These are phyloP conservation scores for Zaprionus taronus DNA, from an alignment of 1,140 invertebrate genomes.

Conservation along the genomic window DNA sequence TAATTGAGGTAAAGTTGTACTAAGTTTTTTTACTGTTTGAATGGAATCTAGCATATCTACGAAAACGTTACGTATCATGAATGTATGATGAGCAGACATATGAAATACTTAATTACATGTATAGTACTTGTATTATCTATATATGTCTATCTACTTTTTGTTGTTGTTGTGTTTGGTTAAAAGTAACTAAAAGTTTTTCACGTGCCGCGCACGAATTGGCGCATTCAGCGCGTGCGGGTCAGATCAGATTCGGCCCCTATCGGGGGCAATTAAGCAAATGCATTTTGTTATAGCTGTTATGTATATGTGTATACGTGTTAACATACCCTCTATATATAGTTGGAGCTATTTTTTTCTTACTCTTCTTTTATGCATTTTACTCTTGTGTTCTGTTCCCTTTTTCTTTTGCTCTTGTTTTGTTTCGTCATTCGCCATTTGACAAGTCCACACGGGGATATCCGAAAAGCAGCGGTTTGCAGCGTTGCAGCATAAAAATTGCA, in stretches of 20 bases:
- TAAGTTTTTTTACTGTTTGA: conserved; percentile 23
- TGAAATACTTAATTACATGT: background rate
- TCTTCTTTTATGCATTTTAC: background rate
- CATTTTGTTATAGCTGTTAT: background rate
- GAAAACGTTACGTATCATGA: background rate
- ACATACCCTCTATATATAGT: background rate
- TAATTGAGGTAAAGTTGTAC: background rate
- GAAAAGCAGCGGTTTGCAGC: background rate
- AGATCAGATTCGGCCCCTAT: conserved; percentile 14
- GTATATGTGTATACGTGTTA: background rate
- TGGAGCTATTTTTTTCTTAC: background rate
- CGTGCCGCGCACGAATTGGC: conserved; percentile 9
- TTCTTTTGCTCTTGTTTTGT: background rate
- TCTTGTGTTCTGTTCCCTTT: background rate
- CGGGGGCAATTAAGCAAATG: conserved; percentile 18
- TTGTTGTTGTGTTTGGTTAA: background rate
- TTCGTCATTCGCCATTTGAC: background rate
- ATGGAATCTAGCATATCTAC: conserved; percentile 39
- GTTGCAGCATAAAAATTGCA: conserved; percentile 43
- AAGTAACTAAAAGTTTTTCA: conserved; percentile 11
- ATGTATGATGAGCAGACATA: conserved; percentile 25
- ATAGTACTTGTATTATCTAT: background rate
- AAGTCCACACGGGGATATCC: background rate
- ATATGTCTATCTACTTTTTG: conserved; percentile 14
- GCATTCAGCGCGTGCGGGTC: background rate